phyloP scores from a whole-genome alignment of 1,140 invertebrate species.

The Drosophila orosa region DNA sequence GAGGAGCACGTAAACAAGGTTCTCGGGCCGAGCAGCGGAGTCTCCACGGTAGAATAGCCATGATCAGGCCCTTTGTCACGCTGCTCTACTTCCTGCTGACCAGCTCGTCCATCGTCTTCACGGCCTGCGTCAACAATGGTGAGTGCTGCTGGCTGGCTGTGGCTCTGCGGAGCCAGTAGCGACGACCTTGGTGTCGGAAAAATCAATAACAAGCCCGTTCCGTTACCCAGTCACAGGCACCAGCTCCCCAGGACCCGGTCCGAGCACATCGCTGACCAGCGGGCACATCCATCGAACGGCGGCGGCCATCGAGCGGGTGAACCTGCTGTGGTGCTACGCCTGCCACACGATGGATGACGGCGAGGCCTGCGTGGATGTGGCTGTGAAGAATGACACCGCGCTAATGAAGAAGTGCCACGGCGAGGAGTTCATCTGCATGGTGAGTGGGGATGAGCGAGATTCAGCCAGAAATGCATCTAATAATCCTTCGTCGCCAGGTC shows the following conservation, averaged over 20 bases:
- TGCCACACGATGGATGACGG: constrained; percentile 91
- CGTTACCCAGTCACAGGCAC: constrained; percentile 76
- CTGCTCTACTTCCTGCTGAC: constrained; percentile 69
- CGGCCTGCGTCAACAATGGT: constrained; percentile 75
- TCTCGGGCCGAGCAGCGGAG: constrained; percentile 6
- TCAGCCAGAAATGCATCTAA: neutral
- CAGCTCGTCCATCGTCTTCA: constrained; percentile 72
- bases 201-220: constrained; percentile 66
- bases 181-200: constrained; percentile 56
- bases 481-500: constrained; percentile 85
- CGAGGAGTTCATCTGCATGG: constrained; percentile 91
- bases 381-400: constrained; percentile 86
- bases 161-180: neutral
- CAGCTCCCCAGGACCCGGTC: constrained; percentile 84
- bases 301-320: constrained; percentile 88
- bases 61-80: constrained; percentile 61
- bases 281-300: constrained; percentile 88
- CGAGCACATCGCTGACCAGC: constrained; percentile 69
- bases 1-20: constrained; percentile 40
- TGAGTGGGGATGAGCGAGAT: constrained; percentile 76
- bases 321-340: constrained; percentile 91
- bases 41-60: constrained; percentile 44
- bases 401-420: constrained; percentile 90
- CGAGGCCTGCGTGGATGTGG: constrained; percentile 87
- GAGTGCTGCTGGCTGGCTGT: constrained; percentile 1